A percentile compares a stretch with the other conserved stretches of the same genome.
Evolutionary conservation across 1,140 invertebrate species (phyloP).

Genomic region (Orius insidiosus): DNA sequence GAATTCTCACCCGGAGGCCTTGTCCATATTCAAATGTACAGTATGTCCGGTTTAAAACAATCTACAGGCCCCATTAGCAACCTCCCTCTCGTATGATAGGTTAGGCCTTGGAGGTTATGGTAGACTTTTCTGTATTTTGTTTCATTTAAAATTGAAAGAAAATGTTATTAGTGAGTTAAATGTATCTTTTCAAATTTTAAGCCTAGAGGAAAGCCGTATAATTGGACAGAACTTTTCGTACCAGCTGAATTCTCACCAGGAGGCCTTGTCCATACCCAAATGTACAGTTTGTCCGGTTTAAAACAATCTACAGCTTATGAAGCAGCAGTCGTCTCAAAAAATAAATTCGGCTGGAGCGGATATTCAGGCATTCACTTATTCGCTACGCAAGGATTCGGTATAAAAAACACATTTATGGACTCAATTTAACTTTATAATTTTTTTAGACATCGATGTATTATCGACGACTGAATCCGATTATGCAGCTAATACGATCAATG

Average conservation of each 20-base stretch:
- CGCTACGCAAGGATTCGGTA: conserved; percentile 41
- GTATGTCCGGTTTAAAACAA: too few relatives aligned
- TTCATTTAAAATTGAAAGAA: background rate
- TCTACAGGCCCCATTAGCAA: too few relatives aligned
- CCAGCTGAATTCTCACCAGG: conserved; percentile 35
- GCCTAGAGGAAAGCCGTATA: conserved; percentile 12
- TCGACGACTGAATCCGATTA: too few relatives aligned
- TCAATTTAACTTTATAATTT: background rate
- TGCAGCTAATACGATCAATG: too few relatives aligned
- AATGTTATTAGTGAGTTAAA: too few relatives aligned
- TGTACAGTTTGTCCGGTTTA: conserved; percentile 45
- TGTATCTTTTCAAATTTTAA: too few relatives aligned
- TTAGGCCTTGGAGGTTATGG: too few relatives aligned
- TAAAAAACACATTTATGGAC: background rate
- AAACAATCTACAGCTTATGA: conserved; percentile 48
- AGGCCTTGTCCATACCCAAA: conserved; percentile 45
- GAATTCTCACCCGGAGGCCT: too few relatives aligned
- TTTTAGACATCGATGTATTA: background rate
- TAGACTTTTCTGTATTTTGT: too few relatives aligned
- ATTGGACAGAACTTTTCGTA: conserved; percentile 47
- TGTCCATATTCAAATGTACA: too few relatives aligned
- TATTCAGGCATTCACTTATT: conserved; percentile 43
- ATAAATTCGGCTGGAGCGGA: conserved; percentile 50
- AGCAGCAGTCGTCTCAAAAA: conserved; percentile 46
- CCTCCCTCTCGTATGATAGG: too few relatives aligned